Conservation (phyloP, 2,888 invertebrate species). For the Apocheima hispidaria region DNA sequence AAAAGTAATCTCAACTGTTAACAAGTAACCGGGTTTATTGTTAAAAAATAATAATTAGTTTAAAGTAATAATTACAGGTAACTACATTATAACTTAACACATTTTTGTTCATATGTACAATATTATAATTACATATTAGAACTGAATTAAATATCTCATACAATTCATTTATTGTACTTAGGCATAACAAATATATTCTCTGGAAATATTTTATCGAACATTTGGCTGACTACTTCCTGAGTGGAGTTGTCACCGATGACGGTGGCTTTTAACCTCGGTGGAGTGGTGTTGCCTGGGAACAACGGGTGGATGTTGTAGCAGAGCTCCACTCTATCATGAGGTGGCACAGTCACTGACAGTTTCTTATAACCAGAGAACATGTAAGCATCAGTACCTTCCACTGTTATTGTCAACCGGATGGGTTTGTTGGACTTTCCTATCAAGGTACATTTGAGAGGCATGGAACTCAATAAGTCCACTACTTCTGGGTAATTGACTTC, state of each 20-base stretch:
- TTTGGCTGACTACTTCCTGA: constrained; percentile 76
- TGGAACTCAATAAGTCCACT: constrained; percentile 90
- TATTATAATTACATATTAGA: constrained; percentile 55
- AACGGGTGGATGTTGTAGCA: constrained; percentile 93
- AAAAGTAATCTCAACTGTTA: constrained; percentile 52
- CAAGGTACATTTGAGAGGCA: constrained; percentile 90
- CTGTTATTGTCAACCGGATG: constrained; percentile 89
- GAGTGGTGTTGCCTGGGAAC: constrained; percentile 89
- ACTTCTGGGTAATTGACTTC: constrained; percentile 89
- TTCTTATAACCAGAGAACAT: constrained; percentile 98
- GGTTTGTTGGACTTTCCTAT: constrained; percentile 90
- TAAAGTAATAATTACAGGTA: constrained; percentile 70
- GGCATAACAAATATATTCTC: constrained; percentile 84
- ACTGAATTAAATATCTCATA: constrained; percentile 58
- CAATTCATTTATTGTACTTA: constrained; percentile 80
- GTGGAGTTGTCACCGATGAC: constrained; percentile 73
- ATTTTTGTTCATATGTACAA: constrained; percentile 80
- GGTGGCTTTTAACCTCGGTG: constrained; percentile 87
- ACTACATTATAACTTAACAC: constrained; percentile 67
- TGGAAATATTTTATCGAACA: constrained; percentile 82
- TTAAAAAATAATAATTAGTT: no score
- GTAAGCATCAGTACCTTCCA: constrained; percentile 95
- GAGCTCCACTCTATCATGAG: constrained; percentile 86
- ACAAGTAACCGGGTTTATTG: constrained; percentile 77
- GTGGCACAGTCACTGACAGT: constrained; percentile 87